Conservation (phyloP, 2,797 vertebrate genomes). For the Rhincodon typus region DNA sequence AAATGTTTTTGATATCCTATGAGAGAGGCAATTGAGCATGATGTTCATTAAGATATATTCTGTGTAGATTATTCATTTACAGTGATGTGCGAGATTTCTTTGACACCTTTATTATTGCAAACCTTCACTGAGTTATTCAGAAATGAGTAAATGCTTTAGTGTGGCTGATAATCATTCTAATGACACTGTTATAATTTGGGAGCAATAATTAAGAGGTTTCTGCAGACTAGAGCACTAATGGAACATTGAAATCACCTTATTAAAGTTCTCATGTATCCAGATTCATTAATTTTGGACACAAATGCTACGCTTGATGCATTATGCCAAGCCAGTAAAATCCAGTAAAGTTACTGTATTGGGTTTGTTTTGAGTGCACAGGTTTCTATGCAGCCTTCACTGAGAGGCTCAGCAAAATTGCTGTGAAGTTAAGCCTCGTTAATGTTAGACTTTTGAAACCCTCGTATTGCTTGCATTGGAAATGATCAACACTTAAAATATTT, state of each 20-base stretch:
- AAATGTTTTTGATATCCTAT: not conserved
- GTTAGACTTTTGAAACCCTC: not conserved
- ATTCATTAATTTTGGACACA: not conserved
- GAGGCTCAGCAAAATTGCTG: not conserved
- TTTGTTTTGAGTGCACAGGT: not conserved
- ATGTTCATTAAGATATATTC: not conserved
- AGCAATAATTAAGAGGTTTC: not conserved
- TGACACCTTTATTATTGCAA: not conserved
- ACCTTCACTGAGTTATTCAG: not conserved
- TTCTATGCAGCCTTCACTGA: not conserved
- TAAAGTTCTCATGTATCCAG: conserved; percentile 5
- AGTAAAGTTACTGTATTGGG: not conserved
- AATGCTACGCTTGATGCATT: not conserved
- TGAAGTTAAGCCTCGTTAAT: not conserved
- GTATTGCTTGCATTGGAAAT: not conserved
- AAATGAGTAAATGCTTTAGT: not conserved
- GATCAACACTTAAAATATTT: not conserved
- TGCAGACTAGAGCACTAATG: not conserved
- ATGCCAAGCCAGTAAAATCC: not conserved
- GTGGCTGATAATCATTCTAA: not conserved
- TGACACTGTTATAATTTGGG: not conserved
- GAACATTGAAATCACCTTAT: not conserved
- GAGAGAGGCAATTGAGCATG: not conserved
- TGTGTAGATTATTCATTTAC: not conserved
- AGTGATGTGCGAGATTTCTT: not conserved